These are phyloP conservation scores for Cliona cf. orientalis DNA, from an alignment of 37 sponge, comb jelly and placozoan species.

Conservation along the genomic window DNA sequence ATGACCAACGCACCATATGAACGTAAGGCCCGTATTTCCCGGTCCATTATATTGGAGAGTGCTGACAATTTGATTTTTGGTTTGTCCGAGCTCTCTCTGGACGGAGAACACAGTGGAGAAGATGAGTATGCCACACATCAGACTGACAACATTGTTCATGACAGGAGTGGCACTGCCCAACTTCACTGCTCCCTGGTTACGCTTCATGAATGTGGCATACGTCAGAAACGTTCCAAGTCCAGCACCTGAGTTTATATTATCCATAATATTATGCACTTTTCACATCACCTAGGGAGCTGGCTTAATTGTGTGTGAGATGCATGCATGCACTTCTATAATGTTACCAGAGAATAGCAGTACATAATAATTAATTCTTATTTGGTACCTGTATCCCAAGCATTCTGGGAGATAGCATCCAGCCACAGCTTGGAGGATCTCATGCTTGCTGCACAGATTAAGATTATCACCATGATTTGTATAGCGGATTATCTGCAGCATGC, in stretches of 20 bases:
- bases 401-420: conserved; percentile 89
- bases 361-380: not conserved
- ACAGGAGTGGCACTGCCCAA: conserved; percentile 73
- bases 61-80: conserved; percentile 25
- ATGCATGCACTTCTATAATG: not conserved
- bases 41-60: conserved; percentile 69
- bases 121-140: conserved; percentile 79
- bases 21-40: conserved; percentile 88
- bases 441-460: conserved; percentile 12
- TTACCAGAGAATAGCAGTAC: not conserved
- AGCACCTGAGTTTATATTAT: conserved; percentile 55
- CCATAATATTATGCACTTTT: not conserved
- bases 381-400: conserved; percentile 91
- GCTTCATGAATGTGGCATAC: conserved; percentile 84
- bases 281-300: not conserved
- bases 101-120: conserved; percentile 79
- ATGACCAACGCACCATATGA: conserved; percentile 70
- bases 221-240: conserved; percentile 74
- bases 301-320: not conserved
- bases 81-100: conserved; percentile 13
- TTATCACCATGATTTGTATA: not conserved
- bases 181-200: conserved; percentile 77
- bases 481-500: not conserved
- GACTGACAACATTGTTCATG: conserved; percentile 81
- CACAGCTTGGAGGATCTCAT: conserved; percentile 49